Percentiles rank a stretch among this genome's conserved stretches.
Conservation (phyloP, 2,113 vertebrate species). For the Excalfactoria chinensis region DNA sequence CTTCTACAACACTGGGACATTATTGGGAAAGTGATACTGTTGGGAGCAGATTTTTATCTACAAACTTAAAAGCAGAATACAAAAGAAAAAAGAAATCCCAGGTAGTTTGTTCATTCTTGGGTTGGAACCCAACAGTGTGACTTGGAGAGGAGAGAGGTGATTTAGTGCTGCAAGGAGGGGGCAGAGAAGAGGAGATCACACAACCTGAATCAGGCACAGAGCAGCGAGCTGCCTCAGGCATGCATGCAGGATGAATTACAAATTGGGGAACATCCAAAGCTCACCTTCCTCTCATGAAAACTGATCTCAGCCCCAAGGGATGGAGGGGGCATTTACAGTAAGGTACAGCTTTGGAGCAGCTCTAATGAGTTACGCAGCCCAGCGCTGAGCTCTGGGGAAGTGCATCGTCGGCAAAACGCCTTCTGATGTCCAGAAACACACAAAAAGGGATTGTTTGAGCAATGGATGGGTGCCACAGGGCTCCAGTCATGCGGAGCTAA, state of each 20-base stretch:
- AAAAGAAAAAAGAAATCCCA: rapidly evolving
- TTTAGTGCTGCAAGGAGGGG: neutral
- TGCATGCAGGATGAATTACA: neutral
- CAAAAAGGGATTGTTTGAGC: slow-evolving; percentile 6
- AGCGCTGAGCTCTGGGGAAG: slow-evolving; percentile 5
- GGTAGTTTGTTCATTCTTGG: neutral
- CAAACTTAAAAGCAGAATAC: neutral
- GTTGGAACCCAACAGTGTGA: neutral
- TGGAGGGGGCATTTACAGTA: slow-evolving; percentile 16
- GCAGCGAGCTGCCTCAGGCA: neutral
- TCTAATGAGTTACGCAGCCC: neutral
- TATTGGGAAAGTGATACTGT: too few relatives aligned
- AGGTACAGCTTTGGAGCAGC: neutral
- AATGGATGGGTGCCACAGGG: slow-evolving; percentile 41
- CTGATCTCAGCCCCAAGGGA: slow-evolving; percentile 5
- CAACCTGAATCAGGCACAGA: neutral
- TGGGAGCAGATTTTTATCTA: neutral
- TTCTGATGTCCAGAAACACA: neutral
- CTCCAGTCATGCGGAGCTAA: slow-evolving; percentile 74
- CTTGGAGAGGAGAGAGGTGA: neutral
- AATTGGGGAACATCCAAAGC: slow-evolving; percentile 40
- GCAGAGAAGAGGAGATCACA: neutral
- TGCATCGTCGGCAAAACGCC: neutral
- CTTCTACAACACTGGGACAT: neutral
- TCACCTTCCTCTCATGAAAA: slow-evolving; percentile 8